Evolutionary conservation across 2,888 invertebrate genomes (phyloP).

Genomic region (Coelinius sp.): DNA sequence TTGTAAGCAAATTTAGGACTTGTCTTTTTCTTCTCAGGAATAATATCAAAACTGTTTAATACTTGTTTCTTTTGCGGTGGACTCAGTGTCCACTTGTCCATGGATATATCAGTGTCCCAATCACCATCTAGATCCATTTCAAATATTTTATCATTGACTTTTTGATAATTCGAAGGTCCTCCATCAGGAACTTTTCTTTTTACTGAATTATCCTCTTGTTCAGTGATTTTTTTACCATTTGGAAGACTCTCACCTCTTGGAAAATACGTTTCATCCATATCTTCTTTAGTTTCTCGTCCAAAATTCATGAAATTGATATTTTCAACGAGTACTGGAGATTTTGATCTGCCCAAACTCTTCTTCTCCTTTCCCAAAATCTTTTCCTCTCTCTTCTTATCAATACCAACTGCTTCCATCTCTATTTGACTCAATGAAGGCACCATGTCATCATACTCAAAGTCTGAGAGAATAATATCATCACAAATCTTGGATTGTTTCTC

Average conservation of each 20-base stretch:
- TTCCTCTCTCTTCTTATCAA: background rate
- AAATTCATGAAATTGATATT: background rate
- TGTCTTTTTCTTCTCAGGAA: slow-evolving; percentile 48
- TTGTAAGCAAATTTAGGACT: slow-evolving; percentile 59
- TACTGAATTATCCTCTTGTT: background rate
- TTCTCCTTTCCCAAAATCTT: background rate
- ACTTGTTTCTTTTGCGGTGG: slow-evolving; percentile 45
- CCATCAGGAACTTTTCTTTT: background rate
- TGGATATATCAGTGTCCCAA: slow-evolving; percentile 42
- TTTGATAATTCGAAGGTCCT: background rate
- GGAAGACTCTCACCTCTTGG: slow-evolving; percentile 49
- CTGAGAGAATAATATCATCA: slow-evolving; percentile 40
- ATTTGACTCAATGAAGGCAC: background rate
- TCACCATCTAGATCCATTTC: slow-evolving; percentile 36
- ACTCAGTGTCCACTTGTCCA: slow-evolving; percentile 38
- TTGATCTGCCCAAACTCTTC: background rate
- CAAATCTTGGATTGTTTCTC: background rate
- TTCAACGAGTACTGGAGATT: background rate
- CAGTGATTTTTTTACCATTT: too few relatives aligned
- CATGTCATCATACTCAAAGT: slow-evolving; percentile 42
- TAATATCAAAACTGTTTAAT: slow-evolving; percentile 48
- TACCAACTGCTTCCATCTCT: background rate
- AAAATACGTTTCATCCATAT: slow-evolving; percentile 56
- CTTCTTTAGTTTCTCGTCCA: background rate
- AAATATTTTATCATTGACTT: slow-evolving; percentile 29